These are phyloP conservation scores for Platyrinchus mystaceus DNA, from an alignment of 2,797 vertebrate genomes.

Conservation along the genomic window DNA sequence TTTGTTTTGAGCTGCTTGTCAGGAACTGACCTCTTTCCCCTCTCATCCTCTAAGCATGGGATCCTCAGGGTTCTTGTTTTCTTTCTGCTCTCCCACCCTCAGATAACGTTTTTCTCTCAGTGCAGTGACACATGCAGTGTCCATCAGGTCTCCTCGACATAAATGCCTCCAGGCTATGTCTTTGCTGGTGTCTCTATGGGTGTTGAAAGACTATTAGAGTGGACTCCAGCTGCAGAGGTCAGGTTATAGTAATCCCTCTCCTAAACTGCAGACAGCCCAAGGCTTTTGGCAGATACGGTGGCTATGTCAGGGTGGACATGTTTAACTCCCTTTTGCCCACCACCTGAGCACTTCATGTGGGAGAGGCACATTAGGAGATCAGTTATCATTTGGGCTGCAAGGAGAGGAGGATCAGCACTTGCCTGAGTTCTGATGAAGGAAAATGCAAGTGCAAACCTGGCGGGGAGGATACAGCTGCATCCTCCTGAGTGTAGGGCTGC, in stretches of 20 bases:
- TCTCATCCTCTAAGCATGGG: conserved; percentile 1
- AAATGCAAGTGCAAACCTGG: not conserved
- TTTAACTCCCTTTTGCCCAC: not conserved
- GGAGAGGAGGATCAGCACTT: not conserved
- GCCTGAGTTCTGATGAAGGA: not conserved
- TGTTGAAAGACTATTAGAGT: not conserved
- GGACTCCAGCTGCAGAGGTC: not conserved
- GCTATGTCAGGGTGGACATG: fast-evolving
- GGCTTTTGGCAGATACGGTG: not conserved
- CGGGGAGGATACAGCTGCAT: conserved; percentile 66
- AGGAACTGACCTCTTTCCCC: conserved; percentile 39
- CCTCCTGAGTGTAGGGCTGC: not conserved
- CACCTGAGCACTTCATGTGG: not conserved
- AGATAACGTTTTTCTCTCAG: not conserved
- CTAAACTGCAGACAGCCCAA: not conserved
- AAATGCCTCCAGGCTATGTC: not conserved
- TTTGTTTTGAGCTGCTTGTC: not conserved
- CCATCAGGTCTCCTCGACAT: not conserved
- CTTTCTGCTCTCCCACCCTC: not conserved
- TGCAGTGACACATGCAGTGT: not conserved
- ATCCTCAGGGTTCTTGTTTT: not conserved
- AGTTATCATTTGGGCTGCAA: not conserved
- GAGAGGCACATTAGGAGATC: not conserved
- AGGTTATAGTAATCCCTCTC: not conserved
- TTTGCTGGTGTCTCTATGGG: not conserved